Conservation (phyloP, 1,140 invertebrate genomes). For the Eufriesea mexicana region DNA sequence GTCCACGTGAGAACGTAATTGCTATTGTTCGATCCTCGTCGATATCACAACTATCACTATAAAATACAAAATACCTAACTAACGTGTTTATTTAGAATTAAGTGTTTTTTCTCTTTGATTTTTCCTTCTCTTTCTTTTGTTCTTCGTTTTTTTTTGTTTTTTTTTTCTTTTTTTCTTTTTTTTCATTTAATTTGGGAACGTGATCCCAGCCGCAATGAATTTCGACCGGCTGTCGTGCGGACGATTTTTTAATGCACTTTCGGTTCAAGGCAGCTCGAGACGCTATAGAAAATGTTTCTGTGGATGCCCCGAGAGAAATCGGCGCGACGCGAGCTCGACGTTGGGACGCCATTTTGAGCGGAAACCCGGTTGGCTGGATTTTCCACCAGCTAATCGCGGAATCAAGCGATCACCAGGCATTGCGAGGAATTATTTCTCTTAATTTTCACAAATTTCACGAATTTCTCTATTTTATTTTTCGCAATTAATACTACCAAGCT, state of each 20-base stretch:
- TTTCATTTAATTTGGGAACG: no score
- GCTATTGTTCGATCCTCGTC: slow-evolving; percentile 7
- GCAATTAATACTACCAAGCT: no score
- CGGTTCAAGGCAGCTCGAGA: slow-evolving; percentile 82
- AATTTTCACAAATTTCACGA: fast-evolving
- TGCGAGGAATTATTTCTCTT: not conserved
- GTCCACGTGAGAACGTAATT: not conserved
- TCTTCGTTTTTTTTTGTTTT: no score
- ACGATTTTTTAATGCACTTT: slow-evolving; percentile 81
- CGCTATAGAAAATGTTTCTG: slow-evolving; percentile 76
- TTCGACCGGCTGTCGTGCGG: slow-evolving; percentile 53
- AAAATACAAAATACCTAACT: slow-evolving; percentile 11
- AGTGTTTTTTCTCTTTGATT: not conserved
- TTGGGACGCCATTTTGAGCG: slow-evolving; percentile 13
- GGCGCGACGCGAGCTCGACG: slow-evolving; percentile 35
- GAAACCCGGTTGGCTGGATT: slow-evolving; percentile 30
- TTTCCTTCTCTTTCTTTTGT: not conserved
- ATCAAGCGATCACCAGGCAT: not conserved
- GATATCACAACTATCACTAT: slow-evolving; percentile 27
- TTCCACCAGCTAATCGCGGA: slow-evolving; percentile 5
- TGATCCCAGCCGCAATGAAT: slow-evolving; percentile 6
- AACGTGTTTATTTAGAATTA: slow-evolving; percentile 1
- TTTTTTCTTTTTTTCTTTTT: not conserved
- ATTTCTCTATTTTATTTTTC: not conserved
- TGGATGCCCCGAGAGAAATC: slow-evolving; percentile 36